phyloP scores from a whole-genome alignment of 2,888 invertebrate species.

The Ectropis crepuscularia region DNA sequence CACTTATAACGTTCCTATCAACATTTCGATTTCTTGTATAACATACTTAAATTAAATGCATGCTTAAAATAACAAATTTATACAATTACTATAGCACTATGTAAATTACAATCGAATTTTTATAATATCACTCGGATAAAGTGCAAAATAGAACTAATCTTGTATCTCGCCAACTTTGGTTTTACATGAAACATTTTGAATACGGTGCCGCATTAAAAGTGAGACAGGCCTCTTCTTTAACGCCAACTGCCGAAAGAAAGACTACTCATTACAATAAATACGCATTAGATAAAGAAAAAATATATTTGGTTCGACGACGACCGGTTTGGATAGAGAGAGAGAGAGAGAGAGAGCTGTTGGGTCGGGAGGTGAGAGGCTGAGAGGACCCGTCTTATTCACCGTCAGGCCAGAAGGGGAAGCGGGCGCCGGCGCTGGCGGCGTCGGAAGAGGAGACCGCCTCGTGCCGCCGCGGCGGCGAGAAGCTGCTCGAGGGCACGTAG shows the following conservation, averaged over 20 bases:
- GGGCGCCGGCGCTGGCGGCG: constrained; percentile 63
- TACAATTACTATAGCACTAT: constrained; percentile 45
- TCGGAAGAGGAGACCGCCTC: constrained; percentile 75
- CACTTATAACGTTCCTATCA: constrained; percentile 22
- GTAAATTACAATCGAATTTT: constrained; percentile 40
- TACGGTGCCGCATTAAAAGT: constrained; percentile 69
- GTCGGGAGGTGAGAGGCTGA: constrained; percentile 25
- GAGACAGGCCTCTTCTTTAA: constrained; percentile 72
- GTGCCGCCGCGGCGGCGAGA: constrained; percentile 72
- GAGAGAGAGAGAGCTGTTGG: no score
- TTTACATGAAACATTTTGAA: constrained; percentile 79
- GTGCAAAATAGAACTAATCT: constrained; percentile 32
- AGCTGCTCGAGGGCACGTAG: constrained; percentile 66
- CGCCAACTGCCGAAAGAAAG: constrained; percentile 64
- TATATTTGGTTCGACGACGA: constrained; percentile 22
- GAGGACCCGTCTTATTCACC: constrained; percentile 57
- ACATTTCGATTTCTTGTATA: constrained; percentile 26
- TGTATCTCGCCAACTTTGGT: constrained; percentile 52
- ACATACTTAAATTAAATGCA: constrained; percentile 33
- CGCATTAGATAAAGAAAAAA: constrained; percentile 22
- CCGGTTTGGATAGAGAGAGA: constrained; percentile 17
- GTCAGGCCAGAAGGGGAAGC: constrained; percentile 76
- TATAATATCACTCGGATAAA: constrained; percentile 20
- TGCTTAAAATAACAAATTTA: constrained; percentile 40
- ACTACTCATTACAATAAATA: constrained; percentile 27